Conservation (phyloP, 2,113 vertebrate genomes). For the Mesitornis unicolor region DNA sequence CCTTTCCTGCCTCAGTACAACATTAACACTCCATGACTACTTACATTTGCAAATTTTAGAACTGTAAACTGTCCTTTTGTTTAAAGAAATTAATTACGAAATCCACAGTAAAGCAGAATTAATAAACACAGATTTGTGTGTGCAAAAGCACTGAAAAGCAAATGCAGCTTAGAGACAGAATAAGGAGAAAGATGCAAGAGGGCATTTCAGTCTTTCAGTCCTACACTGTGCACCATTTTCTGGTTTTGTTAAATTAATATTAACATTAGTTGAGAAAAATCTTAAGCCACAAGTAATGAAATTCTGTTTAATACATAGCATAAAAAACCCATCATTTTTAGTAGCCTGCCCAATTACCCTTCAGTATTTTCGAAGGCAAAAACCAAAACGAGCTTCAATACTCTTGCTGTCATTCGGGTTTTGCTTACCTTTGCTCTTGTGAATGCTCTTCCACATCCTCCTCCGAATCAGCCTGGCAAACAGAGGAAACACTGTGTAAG, state of each 20-base stretch:
- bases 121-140: not conserved
- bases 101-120: not conserved
- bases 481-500: conserved; percentile 37
- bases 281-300: not conserved
- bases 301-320: not conserved
- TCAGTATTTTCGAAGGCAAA: not conserved
- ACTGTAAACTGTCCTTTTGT: not conserved
- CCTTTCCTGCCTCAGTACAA: not conserved
- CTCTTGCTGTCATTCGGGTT: not conserved
- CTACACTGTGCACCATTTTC: accelerated
- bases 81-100: not conserved
- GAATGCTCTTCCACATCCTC: conserved; percentile 83
- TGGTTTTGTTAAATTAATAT: not conserved
- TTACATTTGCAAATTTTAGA: not conserved
- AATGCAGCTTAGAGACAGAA: not conserved
- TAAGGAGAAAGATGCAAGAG: not conserved
- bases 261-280: not conserved
- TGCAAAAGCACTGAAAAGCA: not conserved
- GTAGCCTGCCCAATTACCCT: not conserved
- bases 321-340: not conserved
- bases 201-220: not conserved
- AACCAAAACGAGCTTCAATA: not conserved
- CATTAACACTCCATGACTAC: not conserved
- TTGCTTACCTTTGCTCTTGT: conserved; percentile 85
- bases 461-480: conserved; percentile 85